A percentile compares a stretch with the other conserved stretches of the same genome.
Evolutionary conservation across 2,113 vertebrate species (phyloP).

Genomic region (Platysternon megacephalum): DNA sequence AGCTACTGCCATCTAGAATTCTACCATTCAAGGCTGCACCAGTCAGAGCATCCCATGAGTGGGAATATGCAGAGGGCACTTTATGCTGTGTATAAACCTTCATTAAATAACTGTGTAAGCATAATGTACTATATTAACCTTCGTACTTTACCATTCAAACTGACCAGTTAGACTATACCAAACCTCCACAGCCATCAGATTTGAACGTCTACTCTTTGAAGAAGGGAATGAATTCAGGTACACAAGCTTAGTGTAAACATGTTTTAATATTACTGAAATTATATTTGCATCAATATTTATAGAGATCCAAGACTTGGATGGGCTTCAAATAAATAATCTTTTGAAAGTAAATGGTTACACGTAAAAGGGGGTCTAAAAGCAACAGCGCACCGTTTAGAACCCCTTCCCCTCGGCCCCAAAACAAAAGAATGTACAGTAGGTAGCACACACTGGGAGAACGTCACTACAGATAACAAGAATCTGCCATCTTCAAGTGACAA

Average conservation of each 20-base stretch:
- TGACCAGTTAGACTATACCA: background rate
- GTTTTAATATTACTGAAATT: conserved; percentile 67
- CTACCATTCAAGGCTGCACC: background rate
- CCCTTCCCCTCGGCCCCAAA: conserved; percentile 38
- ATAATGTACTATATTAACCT: background rate
- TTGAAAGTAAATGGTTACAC: conserved; percentile 27
- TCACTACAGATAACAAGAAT: background rate
- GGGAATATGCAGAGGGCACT: background rate
- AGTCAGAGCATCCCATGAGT: background rate
- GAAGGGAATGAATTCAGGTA: background rate
- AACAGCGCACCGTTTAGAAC: conserved; percentile 42
- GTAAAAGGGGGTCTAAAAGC: conserved; percentile 45
- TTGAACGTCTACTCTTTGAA: background rate
- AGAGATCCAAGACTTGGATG: conserved; percentile 41
- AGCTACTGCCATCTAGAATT: background rate
- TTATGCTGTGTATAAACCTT: background rate
- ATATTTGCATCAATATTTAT: conserved; percentile 21
- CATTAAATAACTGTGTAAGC: background rate
- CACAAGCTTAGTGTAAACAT: conserved; percentile 57
- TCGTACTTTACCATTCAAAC: background rate
- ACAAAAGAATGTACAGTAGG: conserved; percentile 66
- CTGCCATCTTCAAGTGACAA: background rate
- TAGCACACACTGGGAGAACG: conserved; percentile 55
- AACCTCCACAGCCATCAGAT: background rate
- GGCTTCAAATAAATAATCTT: conserved; percentile 74